Percentiles rank a stretch among this genome's conserved stretches.
Conservation (phyloP, 1,140 invertebrate genomes). For the Ceratitis capitata region DNA sequence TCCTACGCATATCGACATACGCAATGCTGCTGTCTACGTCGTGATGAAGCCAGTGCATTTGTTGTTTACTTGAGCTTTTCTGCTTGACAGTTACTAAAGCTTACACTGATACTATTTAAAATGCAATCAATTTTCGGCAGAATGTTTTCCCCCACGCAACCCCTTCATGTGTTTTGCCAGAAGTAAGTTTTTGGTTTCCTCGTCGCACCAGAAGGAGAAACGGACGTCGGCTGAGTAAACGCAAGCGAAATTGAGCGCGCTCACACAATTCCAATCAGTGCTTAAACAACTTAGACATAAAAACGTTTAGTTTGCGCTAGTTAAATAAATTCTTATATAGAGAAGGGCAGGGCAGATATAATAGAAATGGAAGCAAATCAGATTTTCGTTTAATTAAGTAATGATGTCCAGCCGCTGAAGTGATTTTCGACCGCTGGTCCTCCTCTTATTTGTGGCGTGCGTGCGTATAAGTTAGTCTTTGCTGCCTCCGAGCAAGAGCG, state of each 20-base stretch:
- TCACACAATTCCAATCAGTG: not conserved
- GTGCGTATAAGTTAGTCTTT: no score
- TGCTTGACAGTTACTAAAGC: not conserved
- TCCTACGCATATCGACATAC: not conserved
- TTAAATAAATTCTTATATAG: no score
- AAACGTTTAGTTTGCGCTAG: no score
- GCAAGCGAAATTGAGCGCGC: not conserved
- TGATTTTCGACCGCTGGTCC: no score
- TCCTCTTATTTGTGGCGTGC: no score
- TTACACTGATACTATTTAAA: slow-evolving; percentile 21
- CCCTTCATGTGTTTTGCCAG: not conserved
- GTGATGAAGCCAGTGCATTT: not conserved
- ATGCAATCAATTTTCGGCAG: slow-evolving; percentile 13
- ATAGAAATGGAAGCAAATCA: no score
- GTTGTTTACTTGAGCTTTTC: slow-evolving; percentile 23
- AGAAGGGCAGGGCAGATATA: no score
- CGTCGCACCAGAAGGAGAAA: not conserved
- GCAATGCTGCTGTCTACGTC: not conserved
- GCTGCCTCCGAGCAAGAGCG: no score
- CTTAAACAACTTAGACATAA: no score
- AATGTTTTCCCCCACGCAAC: not conserved
- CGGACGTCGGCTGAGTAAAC: not conserved
- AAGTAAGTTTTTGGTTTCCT: slow-evolving; percentile 18
- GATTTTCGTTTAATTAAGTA: no score
- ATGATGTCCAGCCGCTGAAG: no score